These are phyloP conservation scores for Adelosebastes latens DNA, from an alignment of 2,797 vertebrate species.

Conservation along the genomic window DNA sequence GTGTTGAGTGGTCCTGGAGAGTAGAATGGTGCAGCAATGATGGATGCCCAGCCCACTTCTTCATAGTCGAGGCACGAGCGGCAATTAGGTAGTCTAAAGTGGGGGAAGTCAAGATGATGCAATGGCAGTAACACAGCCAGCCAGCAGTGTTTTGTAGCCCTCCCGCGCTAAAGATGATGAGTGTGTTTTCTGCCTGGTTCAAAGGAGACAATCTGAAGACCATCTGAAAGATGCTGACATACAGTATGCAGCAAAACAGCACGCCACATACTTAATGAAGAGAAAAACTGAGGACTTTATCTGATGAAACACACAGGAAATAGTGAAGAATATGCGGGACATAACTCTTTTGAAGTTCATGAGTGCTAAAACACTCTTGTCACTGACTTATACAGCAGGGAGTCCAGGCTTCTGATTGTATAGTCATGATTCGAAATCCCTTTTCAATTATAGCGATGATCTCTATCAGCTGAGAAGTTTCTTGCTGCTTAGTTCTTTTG, in stretches of 20 bases:
- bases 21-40: conserved; percentile 1
- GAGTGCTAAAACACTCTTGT: conserved; percentile 38
- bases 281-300: conserved; percentile 54
- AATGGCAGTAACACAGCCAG: conserved; percentile 47
- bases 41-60: conserved; percentile 8
- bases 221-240: conserved; percentile 49
- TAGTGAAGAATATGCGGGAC: conserved; percentile 19
- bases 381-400: conserved; percentile 26
- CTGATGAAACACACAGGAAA: conserved; percentile 74
- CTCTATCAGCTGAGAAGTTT: conserved; percentile 28
- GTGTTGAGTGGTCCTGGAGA: background rate
- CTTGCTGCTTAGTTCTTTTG: conserved; percentile 23
- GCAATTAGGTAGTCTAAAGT: conserved; percentile 49
- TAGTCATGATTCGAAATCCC: conserved; percentile 48
- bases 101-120: conserved; percentile 61
- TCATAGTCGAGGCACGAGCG: conserved; percentile 35
- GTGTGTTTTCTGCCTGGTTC: conserved; percentile 44
- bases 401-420: conserved; percentile 31
- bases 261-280: conserved; percentile 32
- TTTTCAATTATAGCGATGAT: conserved; percentile 44
- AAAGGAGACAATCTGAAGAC: conserved; percentile 47
- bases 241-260: conserved; percentile 31
- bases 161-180: conserved; percentile 33
- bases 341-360: conserved; percentile 47
- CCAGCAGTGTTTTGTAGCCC: conserved; percentile 33